phyloP scores from a whole-genome alignment of 2,113 vertebrate species.

The Benitochromis conjunctus region DNA sequence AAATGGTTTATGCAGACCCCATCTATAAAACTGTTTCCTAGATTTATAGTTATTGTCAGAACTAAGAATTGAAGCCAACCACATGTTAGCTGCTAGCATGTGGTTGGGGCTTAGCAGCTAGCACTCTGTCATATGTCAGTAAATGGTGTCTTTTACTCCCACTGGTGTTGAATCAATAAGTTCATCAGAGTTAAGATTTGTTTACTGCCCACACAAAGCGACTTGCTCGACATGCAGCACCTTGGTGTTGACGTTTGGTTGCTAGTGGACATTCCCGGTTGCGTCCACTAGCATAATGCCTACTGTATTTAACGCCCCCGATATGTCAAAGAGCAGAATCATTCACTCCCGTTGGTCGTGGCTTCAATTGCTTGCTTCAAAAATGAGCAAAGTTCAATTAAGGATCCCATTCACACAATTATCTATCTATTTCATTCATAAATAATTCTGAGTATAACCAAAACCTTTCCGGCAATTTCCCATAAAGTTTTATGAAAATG shows the following conservation, averaged over 20 bases:
- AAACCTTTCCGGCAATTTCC: background rate
- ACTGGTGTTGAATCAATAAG: background rate
- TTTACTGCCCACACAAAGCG: background rate
- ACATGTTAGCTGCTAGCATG: background rate
- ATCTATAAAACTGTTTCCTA: background rate
- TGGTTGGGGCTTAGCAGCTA: background rate
- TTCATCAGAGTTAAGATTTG: background rate
- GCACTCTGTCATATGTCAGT: background rate
- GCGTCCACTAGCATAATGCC: background rate
- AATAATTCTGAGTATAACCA: background rate
- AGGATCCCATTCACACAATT: background rate
- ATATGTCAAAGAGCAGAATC: background rate
- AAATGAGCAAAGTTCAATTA: background rate
- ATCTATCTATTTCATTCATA: background rate
- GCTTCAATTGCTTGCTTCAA: background rate
- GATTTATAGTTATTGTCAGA: background rate
- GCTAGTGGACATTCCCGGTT: background rate
- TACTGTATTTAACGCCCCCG: background rate
- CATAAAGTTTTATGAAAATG: background rate
- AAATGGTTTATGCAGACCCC: background rate
- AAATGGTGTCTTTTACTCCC: background rate
- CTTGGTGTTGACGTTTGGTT: background rate
- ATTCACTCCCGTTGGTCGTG: background rate
- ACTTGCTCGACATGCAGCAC: background rate
- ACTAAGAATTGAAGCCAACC: background rate